Percentiles rank a stretch among this genome's conserved stretches.
Conservation (phyloP, 1,140 invertebrate species). For the Conus ventricosus region DNA sequence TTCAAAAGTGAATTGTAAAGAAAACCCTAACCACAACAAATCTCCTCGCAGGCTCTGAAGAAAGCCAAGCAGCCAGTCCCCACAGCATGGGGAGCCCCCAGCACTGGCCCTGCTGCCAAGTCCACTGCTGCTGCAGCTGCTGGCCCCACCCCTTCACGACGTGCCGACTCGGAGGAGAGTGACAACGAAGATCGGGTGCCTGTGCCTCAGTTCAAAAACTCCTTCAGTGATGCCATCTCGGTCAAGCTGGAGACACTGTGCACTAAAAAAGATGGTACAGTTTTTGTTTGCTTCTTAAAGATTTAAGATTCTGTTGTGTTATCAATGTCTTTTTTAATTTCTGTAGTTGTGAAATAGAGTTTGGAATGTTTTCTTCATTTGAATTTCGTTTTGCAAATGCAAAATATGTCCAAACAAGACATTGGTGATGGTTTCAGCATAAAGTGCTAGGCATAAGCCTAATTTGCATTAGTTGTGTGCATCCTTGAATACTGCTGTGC, state of each 20-base stretch:
- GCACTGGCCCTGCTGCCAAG: not conserved
- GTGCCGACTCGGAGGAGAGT: slow-evolving; percentile 8
- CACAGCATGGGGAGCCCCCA: not conserved
- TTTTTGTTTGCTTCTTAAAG: not conserved
- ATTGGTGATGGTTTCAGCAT: too few species aligned
- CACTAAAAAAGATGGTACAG: not conserved
- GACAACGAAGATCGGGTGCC: slow-evolving; percentile 21
- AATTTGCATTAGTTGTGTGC: too few species aligned
- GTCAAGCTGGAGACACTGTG: not conserved
- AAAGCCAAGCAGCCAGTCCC: slow-evolving; percentile 3
- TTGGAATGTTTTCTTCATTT: not conserved
- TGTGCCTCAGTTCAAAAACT: slow-evolving; percentile 4
- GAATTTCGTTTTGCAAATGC: not conserved
- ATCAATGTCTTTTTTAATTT: not conserved
- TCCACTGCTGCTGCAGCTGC: not conserved
- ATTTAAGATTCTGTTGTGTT: not conserved
- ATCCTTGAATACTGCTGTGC: too few species aligned
- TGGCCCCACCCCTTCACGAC: not conserved
- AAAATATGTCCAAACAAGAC: too few species aligned
- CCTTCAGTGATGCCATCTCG: not conserved
- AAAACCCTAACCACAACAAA: too few species aligned
- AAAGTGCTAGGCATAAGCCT: too few species aligned
- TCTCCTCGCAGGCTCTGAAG: not conserved
- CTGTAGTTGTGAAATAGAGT: not conserved
- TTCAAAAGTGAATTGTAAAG: too few species aligned